These are phyloP conservation scores for Nasonia oneida DNA, from an alignment of 2,888 invertebrate genomes.

Conservation along the genomic window DNA sequence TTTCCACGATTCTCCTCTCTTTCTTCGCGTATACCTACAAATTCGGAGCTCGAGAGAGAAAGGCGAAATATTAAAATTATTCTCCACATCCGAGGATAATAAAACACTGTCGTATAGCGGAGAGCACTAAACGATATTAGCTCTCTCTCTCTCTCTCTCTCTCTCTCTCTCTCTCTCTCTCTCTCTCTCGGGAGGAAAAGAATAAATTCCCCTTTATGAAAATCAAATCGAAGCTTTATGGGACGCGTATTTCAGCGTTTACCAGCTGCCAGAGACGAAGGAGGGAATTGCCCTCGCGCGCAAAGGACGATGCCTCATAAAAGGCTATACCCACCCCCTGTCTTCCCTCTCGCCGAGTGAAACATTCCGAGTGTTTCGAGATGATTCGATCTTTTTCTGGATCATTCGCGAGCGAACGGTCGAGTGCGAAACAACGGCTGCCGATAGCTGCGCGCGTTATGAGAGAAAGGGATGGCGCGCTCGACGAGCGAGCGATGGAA, in stretches of 20 bases:
- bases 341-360: neutral
- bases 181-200: neutral
- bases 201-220: slow-evolving; percentile 48
- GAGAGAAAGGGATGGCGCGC: neutral
- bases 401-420: neutral
- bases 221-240: slow-evolving; percentile 47
- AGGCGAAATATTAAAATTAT: slow-evolving; percentile 17
- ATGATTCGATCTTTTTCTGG: slow-evolving; percentile 14
- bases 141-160: neutral
- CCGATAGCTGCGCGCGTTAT: neutral
- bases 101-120: neutral
- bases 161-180: too few relatives aligned
- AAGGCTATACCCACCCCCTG: neutral
- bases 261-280: neutral
- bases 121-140: slow-evolving; percentile 27
- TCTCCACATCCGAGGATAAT: neutral
- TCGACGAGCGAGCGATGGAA: neutral
- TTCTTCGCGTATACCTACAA: neutral
- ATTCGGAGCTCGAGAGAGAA: neutral
- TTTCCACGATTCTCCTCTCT: neutral
- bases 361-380: neutral
- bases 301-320: slow-evolving; percentile 1
- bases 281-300: neutral
- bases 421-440: neutral
- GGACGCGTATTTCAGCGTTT: slow-evolving; percentile 28